Base-by-base conservation (phyloP, 2,797 vertebrate species). In the Aplochiton taeniatus region DNA sequence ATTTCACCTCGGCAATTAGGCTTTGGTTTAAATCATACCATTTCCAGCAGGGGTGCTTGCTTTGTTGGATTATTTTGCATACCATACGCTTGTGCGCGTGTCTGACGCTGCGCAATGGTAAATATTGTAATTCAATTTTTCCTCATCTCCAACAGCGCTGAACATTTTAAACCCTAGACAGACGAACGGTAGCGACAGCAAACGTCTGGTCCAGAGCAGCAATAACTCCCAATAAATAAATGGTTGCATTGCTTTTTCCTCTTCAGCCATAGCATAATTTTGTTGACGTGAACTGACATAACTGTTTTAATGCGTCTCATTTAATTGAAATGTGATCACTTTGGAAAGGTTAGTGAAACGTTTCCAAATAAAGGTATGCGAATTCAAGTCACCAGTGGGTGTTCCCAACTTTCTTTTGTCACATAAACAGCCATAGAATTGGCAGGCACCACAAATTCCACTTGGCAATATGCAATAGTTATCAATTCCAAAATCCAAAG, bases 361-460 rank as follows among this genome's bases (percentile, higher is more conserved):
- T 79, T 74, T 79, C 70, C 77, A 73, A 72, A 85, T 69, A 70
- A 61, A 73, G 54, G 51, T 43, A 67, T 60, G 44, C 83, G 63
- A 78, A 81, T 66, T 85, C 62, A 76, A 76, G 78, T 84, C 76
- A 85, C 66, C 72, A 73, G 69, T 78, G 81, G 78, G 75, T 84
- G 82, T 83, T 77, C 74, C 68, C 56, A 66, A 47, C 64, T 82
- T 73, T 79, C 58, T 20, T 73, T 78, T 80, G 88, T 86, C 88
- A 88, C 78, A 83, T 86, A 85, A 87, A 84, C 84, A 81, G 85
- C 66, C 77, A 56, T 73, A 14, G 72, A 81, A 68, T 74, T 82
- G 81, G 76, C 73, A 48, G 47, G 43, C 45, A 60, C 63, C 41
- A 52, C 66, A 72, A 71, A 73, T 77, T 82, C 73, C 65, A 78